Percentiles rank a stretch among this genome's conserved stretches.
Evolutionary conservation across 1,140 invertebrate species (phyloP).

Genomic region (Spodoptera litura): DNA sequence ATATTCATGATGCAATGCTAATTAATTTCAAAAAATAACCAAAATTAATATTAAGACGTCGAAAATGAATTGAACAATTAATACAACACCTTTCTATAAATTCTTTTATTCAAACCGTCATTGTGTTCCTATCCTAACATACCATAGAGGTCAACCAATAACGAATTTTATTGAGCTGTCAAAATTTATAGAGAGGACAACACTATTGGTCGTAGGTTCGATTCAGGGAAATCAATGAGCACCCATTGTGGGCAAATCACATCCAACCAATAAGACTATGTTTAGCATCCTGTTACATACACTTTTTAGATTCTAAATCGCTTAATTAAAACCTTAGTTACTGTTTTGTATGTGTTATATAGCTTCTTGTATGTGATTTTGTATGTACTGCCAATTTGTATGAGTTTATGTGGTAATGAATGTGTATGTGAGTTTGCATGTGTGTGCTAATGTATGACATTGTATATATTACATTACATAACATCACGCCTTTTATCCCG

Average conservation of each 20-base stretch:
- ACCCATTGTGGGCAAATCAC: slow-evolving; percentile 35
- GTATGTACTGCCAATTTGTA: neutral
- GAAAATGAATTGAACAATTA: too few relatives aligned
- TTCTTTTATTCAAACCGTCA: neutral
- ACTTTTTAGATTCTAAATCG: slow-evolving; percentile 50
- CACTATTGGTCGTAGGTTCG: neutral
- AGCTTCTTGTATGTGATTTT: neutral
- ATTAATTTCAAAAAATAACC: too few relatives aligned
- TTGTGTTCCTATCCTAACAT: slow-evolving; percentile 26
- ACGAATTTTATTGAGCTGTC: slow-evolving; percentile 47
- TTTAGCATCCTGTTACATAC: slow-evolving; percentile 44
- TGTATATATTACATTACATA: too few relatives aligned
- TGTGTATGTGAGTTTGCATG: neutral
- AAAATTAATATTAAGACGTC: too few relatives aligned
- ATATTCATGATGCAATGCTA: too few relatives aligned
- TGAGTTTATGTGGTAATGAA: neutral
- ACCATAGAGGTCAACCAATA: slow-evolving; percentile 23
- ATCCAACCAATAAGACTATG: slow-evolving; percentile 34
- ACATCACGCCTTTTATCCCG: too few relatives aligned
- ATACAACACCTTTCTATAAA: neutral
- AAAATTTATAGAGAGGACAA: slow-evolving; percentile 43
- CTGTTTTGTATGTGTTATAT: slow-evolving; percentile 9
- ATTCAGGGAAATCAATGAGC: slow-evolving; percentile 39
- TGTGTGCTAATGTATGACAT: neutral
- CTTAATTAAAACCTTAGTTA: slow-evolving; percentile 41